These are phyloP conservation scores for Matsumurasca onukii DNA, from an alignment of 1,140 invertebrate genomes.

Conservation along the genomic window DNA sequence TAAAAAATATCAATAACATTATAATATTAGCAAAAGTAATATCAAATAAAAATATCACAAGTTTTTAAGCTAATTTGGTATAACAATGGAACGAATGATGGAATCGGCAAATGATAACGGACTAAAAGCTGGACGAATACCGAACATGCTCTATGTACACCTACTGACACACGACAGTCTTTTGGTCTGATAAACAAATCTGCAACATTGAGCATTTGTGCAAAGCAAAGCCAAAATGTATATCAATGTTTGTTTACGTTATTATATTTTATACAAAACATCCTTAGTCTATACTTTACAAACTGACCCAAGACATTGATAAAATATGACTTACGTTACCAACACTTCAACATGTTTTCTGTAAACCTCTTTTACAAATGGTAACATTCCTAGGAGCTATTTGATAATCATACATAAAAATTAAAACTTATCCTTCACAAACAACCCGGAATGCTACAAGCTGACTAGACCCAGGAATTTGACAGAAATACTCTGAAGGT, in stretches of 20 bases:
- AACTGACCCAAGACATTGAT: no score
- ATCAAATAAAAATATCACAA: constrained; percentile 31
- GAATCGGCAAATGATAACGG: constrained; percentile 6
- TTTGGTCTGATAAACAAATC: no score
- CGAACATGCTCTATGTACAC: constrained; percentile 15
- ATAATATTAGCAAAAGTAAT: constrained; percentile 28
- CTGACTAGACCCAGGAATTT: no score
- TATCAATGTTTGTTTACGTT: background rate
- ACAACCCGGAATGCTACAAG: no score
- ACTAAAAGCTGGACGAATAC: constrained; percentile 11
- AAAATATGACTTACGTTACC: no score
- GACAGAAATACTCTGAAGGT: no score
- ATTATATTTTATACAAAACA: constrained; percentile 11
- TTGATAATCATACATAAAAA: no score
- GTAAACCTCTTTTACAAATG: no score
- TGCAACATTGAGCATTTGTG: constrained; percentile 25
- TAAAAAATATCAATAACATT: constrained; percentile 32
- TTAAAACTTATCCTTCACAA: no score
- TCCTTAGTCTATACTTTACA: background rate
- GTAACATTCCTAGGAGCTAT: no score
- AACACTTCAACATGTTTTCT: no score
- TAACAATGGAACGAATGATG: background rate
- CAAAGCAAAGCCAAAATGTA: constrained; percentile 21
- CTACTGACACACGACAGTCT: constrained; percentile 20
- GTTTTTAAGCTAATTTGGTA: constrained; percentile 16